These are phyloP conservation scores for Melipona beecheii DNA, from an alignment of 2,888 invertebrate species.

Conservation along the genomic window DNA sequence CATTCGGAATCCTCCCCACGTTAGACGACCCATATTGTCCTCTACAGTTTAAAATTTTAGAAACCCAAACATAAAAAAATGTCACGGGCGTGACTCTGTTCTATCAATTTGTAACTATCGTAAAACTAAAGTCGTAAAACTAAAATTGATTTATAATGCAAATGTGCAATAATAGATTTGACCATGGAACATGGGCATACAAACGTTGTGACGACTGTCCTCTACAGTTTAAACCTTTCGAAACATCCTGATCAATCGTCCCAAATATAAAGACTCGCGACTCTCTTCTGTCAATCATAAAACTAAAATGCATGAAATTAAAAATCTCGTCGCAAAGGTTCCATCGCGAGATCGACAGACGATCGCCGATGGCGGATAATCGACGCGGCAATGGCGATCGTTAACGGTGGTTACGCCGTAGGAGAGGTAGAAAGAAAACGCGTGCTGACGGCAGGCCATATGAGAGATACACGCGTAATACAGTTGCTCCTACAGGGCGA, in stretches of 20 bases:
- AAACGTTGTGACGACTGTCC: too few species aligned
- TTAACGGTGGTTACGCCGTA: not conserved
- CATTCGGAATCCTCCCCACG: too few species aligned
- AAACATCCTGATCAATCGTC: too few species aligned
- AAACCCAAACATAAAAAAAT: not conserved
- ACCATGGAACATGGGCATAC: too few species aligned
- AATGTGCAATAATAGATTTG: too few species aligned
- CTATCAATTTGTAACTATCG: not conserved
- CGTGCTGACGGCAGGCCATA: not conserved
- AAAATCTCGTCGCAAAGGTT: not conserved
- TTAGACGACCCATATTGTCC: too few species aligned
- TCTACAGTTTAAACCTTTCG: too few species aligned
- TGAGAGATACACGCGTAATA: conserved; percentile 34
- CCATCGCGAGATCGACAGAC: not conserved
- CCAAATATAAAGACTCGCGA: too few species aligned
- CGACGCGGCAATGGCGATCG: not conserved
- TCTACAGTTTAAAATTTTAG: not conserved
- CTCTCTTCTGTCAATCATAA: too few species aligned
- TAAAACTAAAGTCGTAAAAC: not conserved
- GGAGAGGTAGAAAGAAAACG: conserved; percentile 18
- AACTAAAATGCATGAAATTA: too few species aligned
- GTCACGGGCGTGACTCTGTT: rapidly evolving
- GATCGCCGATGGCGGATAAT: not conserved
- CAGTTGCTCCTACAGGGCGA: conserved; percentile 33
- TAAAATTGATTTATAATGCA: too few species aligned